Evolutionary conservation across 2,888 invertebrate species (phyloP), one percentile per base, ranked within the genome.

Genomic region (Philopedon plagiatum): DNA sequence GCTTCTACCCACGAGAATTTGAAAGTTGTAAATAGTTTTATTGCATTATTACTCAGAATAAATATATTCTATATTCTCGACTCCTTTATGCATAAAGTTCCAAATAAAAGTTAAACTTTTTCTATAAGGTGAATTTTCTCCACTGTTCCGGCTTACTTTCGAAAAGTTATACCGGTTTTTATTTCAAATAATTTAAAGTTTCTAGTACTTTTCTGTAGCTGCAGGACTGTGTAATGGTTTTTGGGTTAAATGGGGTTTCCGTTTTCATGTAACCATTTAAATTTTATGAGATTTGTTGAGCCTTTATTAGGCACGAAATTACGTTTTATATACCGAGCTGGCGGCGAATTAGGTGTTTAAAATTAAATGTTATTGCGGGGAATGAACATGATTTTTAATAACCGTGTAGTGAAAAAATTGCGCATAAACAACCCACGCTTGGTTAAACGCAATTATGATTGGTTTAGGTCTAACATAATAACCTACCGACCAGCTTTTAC

Each of bases 301-400:
- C 46, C 70, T 63, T 70, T 70, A 70, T 70, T 70, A 64, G 63
- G 63, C 63, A 57, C 69, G 57, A 69, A 67, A 69, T 69, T 69
- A 63, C 57, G 37, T 56, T 70, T 70, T 70, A 70, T 70, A 63
- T 21, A 56, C 57, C 46, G 56, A 56, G 62, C 69, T 34, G 69
- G n/a, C 51, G 61, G 69, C 69, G 56, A 69, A 69, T 63, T 64
- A 58, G 70, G 63, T 64, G 70, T 70, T 58, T 58, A 63, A 70
- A 70, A 70, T 70, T 70, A 70, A 70, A 70, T 41, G 63, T 70
- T 70, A 70, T 70, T 70, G 56, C 70, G 19, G 9, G 54, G 61
- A 56, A 39, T 56, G 62, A 44, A 41, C 51, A 19, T 46, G 46
- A 69, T 69, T 54, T 61, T 46, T 56, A 56, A 62, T 69, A 62